Evolutionary conservation across 2,113 vertebrate species (phyloP).

Genomic region (Phrynosoma platyrhinos): DNA sequence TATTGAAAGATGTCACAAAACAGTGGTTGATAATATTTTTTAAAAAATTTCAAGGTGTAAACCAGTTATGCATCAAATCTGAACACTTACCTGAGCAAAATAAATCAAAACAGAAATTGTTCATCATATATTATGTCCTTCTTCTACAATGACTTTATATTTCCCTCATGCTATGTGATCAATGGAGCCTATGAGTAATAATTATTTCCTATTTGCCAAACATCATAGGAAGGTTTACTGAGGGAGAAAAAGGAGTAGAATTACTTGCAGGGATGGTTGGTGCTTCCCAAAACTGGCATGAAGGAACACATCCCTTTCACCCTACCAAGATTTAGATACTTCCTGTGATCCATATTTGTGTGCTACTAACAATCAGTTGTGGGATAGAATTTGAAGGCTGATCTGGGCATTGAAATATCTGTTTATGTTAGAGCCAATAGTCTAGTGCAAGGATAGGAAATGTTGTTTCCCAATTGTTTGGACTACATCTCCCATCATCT

Average conservation of each 20-base stretch:
- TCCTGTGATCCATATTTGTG: neutral
- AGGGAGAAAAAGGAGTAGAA: accelerated
- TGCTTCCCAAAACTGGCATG: neutral
- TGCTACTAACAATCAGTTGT: too few species aligned
- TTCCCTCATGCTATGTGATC: conserved; percentile 70
- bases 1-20: conserved; percentile 57
- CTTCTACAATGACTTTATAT: conserved; percentile 73
- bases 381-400: too few species aligned
- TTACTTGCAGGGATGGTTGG: neutral
- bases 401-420: too few species aligned
- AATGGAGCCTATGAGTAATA: conserved; percentile 69
- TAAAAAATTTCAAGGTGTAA: conserved; percentile 53
- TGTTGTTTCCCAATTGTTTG: too few species aligned
- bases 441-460: too few species aligned
- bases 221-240: neutral
- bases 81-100: conserved; percentile 56
- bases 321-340: neutral
- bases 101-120: conserved; percentile 73
- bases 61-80: conserved; percentile 72
- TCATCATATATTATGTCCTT: conserved; percentile 76
- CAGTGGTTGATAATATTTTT: conserved; percentile 43
- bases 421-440: too few species aligned
- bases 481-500: too few species aligned
- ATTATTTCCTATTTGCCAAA: conserved; percentile 52
- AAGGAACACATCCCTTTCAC: too few species aligned